Conservation (phyloP, 92 coral and sea anemone species). For the Palythoa heliodiscus region DNA sequence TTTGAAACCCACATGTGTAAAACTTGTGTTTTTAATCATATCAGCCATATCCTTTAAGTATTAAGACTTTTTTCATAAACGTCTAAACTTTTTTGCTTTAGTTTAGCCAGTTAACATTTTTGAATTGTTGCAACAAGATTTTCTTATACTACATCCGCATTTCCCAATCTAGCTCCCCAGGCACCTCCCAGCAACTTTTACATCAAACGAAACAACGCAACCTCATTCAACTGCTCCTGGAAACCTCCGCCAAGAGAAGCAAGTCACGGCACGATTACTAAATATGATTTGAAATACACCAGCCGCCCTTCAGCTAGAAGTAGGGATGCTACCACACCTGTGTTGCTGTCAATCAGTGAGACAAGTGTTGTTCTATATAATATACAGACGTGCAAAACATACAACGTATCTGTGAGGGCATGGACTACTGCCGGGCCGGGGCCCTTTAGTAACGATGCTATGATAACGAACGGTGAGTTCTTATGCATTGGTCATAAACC, state of each 20-base stretch:
- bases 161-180: background rate
- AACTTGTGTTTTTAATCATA: too few relatives aligned
- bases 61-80: too few relatives aligned
- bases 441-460: background rate
- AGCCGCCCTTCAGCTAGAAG: background rate
- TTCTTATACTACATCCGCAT: too few relatives aligned
- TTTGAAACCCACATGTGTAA: too few relatives aligned
- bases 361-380: background rate
- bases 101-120: background rate
- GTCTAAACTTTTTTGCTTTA: too few relatives aligned
- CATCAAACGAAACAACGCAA: background rate
- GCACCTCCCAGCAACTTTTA: background rate
- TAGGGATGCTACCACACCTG: background rate
- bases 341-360: background rate
- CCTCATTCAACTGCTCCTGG: conserved; percentile 7
- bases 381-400: background rate
- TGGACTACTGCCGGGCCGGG: conserved; percentile 18
- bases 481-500: too few relatives aligned
- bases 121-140: background rate
- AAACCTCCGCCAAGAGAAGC: conserved; percentile 12
- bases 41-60: too few relatives aligned
- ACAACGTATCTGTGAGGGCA: conserved; percentile 12
- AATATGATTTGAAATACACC: conserved; percentile 12
- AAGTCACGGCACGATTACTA: conserved; percentile 6
- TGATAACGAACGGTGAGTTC: background rate